These are phyloP conservation scores for Bombyx mori DNA, from an alignment of 1,140 invertebrate genomes.

Conservation along the genomic window ASM3026992v2 NC_085115.1:802501-803000, in stretches of 20 bases:
- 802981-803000: background rate
- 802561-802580: no score
- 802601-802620: no score
- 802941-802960: background rate
- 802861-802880: background rate
- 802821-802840: background rate
- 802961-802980: background rate
- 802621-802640: no score
- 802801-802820: background rate
- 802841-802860: background rate
- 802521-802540: no score
- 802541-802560: no score
- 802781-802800: background rate
- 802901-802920: background rate
- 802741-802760: background rate
- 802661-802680: conserved; percentile 37
- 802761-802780: conserved; percentile 6
- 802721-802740: conserved; percentile 29
- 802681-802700: conserved; percentile 14
- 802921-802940: background rate
- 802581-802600: no score
- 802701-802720: conserved; percentile 24
- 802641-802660: no score
- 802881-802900: background rate
- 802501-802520: no score